These are phyloP conservation scores for Eospalax fontanierii DNA, from an alignment of 2,797 vertebrate genomes.

Conservation along the genomic window DNA sequence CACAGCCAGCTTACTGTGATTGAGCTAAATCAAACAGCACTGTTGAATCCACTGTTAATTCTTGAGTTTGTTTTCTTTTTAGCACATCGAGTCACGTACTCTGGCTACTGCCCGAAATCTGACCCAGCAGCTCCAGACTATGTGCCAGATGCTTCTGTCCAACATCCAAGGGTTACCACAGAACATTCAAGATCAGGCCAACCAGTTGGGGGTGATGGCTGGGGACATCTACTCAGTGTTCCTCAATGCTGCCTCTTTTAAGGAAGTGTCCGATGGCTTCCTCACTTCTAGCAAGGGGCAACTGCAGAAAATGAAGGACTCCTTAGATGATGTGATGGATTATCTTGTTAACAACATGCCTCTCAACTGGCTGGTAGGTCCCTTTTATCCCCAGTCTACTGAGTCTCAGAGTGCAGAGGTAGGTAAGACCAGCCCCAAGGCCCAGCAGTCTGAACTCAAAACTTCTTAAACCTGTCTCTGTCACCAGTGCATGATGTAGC, in stretches of 20 bases:
- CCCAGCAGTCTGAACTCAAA: constrained; percentile 82
- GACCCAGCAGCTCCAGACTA: constrained; percentile 96
- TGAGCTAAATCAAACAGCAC: neutral
- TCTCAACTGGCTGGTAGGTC: constrained; percentile 99
- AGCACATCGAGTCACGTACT: constrained; percentile 95
- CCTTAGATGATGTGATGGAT: constrained; percentile 96
- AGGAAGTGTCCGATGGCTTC: constrained; percentile 92
- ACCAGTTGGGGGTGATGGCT: constrained; percentile 90
- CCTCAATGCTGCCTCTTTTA: constrained; percentile 88
- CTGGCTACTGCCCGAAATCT: constrained; percentile 93
- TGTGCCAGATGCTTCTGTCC: constrained; percentile 93
- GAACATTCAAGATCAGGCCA: constrained; percentile 94
- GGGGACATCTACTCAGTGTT: constrained; percentile 92
- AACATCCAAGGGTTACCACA: constrained; percentile 94
- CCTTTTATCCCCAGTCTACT: constrained; percentile 94
- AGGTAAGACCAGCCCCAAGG: constrained; percentile 78
- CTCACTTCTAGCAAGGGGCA: constrained; percentile 92
- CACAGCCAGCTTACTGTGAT: neutral
- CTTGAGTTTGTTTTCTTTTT: constrained; percentile 72
- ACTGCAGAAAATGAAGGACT: constrained; percentile 94
- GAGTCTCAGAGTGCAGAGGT: constrained; percentile 87
- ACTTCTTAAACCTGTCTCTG: constrained; percentile 72
- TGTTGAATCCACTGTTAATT: constrained; percentile 3
- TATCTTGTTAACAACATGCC: constrained; percentile 97
- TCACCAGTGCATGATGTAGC: constrained; percentile 55